Percentiles rank a stretch among this genome's conserved stretches.
phyloP scores from a whole-genome alignment of 2,797 vertebrate genomes.

The Schizopygopsis malacanthus region DNA sequence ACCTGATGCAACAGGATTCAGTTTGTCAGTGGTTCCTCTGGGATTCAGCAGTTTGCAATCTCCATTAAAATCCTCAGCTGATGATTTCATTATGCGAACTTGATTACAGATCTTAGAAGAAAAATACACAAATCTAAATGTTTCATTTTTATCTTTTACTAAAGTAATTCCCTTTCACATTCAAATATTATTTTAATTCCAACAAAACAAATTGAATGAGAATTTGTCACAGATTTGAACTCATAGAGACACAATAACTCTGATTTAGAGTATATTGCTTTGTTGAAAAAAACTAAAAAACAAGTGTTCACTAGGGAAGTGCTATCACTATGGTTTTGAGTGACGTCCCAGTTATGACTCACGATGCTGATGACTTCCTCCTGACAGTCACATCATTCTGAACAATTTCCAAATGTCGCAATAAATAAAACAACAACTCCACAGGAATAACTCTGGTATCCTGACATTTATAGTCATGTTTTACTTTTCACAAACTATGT shows the following conservation, averaged over 20 bases:
- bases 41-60: conserved; percentile 44
- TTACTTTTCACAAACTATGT: not conserved
- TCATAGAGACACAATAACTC: not conserved
- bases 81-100: conserved; percentile 22
- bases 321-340: not conserved
- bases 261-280: not conserved
- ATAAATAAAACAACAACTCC: not conserved
- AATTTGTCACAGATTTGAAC: not conserved
- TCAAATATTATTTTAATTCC: not conserved
- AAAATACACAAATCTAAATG: not conserved
- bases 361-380: not conserved
- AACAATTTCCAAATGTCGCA: not conserved
- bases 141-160: not conserved
- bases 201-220: not conserved
- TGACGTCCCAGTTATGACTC: not conserved
- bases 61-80: conserved; percentile 63
- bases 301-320: not conserved
- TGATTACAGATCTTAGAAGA: conserved; percentile 65
- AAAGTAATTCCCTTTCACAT: not conserved
- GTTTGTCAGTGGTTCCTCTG: not conserved
- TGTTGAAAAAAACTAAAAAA: no score
- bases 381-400: conserved; percentile 1
- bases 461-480: not conserved
- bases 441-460: not conserved
- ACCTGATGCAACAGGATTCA: conserved; percentile 59